These are phyloP conservation scores for Rousettus leschenaultii DNA, from an alignment of 2,113 vertebrate genomes.

Conservation along the genomic window DNA sequence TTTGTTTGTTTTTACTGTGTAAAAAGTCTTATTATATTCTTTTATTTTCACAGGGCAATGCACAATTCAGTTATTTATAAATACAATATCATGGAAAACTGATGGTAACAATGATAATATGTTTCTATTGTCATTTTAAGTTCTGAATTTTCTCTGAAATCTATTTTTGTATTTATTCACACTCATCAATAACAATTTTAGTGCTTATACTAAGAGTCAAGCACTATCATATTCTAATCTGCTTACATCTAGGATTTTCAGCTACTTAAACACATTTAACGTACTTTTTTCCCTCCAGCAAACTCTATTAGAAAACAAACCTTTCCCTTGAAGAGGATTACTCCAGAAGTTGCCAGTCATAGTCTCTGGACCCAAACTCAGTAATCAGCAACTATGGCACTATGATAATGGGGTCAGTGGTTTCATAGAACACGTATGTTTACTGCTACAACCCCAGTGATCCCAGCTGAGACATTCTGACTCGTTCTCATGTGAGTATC, in stretches of 20 bases:
- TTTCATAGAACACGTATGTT: neutral
- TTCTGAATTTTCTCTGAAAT: neutral
- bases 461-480: neutral
- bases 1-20: neutral
- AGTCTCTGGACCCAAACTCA: neutral
- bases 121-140: neutral
- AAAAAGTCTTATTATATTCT: neutral
- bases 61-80: neutral
- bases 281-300: neutral
- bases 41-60: neutral
- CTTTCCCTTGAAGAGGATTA: neutral
- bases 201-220: neutral
- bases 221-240: neutral
- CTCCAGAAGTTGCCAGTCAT: neutral
- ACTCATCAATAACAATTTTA: neutral
- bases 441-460: neutral
- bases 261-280: slow-evolving; percentile 20
- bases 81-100: neutral
- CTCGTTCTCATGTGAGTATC: neutral
- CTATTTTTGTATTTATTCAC: neutral
- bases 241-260: slow-evolving; percentile 14
- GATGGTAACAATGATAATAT: neutral
- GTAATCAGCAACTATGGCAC: neutral
- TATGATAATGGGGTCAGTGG: neutral
- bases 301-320: neutral